Evolutionary conservation across 2,797 vertebrate genomes (phyloP).

Genomic region (Scleropages formosus): DNA sequence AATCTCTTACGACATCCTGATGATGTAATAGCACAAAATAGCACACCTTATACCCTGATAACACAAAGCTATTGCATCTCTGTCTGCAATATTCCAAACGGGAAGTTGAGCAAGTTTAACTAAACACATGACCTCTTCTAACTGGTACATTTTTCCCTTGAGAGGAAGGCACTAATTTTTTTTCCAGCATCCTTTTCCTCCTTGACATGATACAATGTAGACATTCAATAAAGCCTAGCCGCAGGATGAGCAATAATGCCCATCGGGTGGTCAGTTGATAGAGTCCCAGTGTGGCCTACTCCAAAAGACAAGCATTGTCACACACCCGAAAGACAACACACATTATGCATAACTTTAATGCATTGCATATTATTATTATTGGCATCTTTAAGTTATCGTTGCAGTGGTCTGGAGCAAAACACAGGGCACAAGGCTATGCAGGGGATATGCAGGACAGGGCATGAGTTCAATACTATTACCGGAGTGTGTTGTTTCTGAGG

Average conservation of each 20-base stretch:
- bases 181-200: constrained; percentile 16
- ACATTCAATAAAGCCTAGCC: constrained; percentile 27
- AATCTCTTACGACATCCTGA: neutral
- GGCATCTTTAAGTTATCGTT: too few species aligned
- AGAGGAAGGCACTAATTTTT: constrained; percentile 41
- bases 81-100: constrained; percentile 44
- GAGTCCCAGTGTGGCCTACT: too few species aligned
- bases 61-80: constrained; percentile 37
- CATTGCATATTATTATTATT: too few species aligned
- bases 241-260: neutral
- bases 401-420: too few species aligned
- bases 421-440: too few species aligned
- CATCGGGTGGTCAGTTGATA: neutral
- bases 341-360: neutral
- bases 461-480: too few species aligned
- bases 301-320: too few species aligned
- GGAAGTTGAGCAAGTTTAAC: constrained; percentile 49
- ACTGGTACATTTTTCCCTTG: constrained; percentile 24
- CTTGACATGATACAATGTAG: constrained; percentile 32
- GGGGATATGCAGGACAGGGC: too few species aligned
- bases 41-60: neutral
- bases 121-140: constrained; percentile 41
- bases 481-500: too few species aligned
- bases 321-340: too few species aligned
- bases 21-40: neutral